Evolutionary conservation across 2,797 vertebrate species (phyloP).

Genomic region (Salmo trutta): DNA sequence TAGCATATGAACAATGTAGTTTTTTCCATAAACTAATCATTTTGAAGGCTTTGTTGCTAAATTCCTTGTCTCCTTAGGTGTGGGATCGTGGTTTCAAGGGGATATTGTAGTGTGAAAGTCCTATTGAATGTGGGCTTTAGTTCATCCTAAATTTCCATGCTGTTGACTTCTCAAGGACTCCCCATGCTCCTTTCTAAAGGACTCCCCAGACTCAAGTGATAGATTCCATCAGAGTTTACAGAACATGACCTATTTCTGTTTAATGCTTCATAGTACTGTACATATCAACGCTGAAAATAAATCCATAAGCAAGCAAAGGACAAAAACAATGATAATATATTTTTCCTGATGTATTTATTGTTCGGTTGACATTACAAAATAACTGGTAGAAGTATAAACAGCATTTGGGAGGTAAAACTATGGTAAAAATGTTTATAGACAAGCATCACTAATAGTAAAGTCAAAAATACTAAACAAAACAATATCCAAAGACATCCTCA

Average conservation of each 20-base stretch:
- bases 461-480: slow-evolving; percentile 74
- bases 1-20: not conserved
- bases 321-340: slow-evolving; percentile 24
- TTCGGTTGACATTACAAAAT: slow-evolving; percentile 86
- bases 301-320: not conserved
- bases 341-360: slow-evolving; percentile 84
- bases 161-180: slow-evolving; percentile 49
- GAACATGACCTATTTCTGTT: not conserved
- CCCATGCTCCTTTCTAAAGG: slow-evolving; percentile 55
- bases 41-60: slow-evolving; percentile 15
- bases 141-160: slow-evolving; percentile 56
- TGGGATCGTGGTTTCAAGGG: slow-evolving; percentile 16
- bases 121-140: slow-evolving; percentile 48
- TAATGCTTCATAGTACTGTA: not conserved
- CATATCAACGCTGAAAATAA: not conserved
- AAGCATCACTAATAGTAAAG: slow-evolving; percentile 82
- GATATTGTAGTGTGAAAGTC: slow-evolving; percentile 39
- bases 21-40: slow-evolving; percentile 11
- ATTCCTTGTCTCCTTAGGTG: slow-evolving; percentile 39
- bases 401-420: slow-evolving; percentile 82
- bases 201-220: slow-evolving; percentile 60
- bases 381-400: slow-evolving; percentile 85
- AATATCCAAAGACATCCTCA: slow-evolving; percentile 85
- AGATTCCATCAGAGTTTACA: not conserved
- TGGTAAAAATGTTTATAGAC: slow-evolving; percentile 90